A percentile compares a stretch with the other conserved stretches of the same genome.
Evolutionary conservation across 1,140 invertebrate genomes (phyloP).

Genomic region (Scaptomyza hsui): DNA sequence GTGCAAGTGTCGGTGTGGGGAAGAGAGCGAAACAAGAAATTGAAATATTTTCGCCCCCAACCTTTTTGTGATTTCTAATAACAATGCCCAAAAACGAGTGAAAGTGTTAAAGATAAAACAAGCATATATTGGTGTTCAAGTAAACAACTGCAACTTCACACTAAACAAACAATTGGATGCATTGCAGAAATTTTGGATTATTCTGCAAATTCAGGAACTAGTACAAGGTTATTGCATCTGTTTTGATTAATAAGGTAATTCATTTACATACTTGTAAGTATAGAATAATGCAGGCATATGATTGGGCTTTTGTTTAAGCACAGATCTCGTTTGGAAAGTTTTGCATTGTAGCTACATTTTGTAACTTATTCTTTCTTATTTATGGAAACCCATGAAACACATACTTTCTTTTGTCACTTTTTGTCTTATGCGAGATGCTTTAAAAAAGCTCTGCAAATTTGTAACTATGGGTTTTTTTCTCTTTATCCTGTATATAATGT

Average conservation of each 20-base stretch:
- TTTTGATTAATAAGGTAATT: constrained; percentile 39
- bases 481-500: constrained; percentile 35
- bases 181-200: constrained; percentile 47
- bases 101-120: constrained; percentile 56
- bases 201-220: background rate
- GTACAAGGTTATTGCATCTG: constrained; percentile 23
- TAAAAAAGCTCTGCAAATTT: too few relatives aligned
- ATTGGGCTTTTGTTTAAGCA: too few relatives aligned
- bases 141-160: constrained; percentile 14
- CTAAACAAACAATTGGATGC: constrained; percentile 26
- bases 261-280: background rate
- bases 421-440: too few relatives aligned
- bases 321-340: too few relatives aligned
- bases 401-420: too few relatives aligned
- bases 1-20: constrained; percentile 21
- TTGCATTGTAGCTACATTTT: too few relatives aligned
- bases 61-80: constrained; percentile 55
- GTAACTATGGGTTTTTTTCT: too few relatives aligned
- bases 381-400: too few relatives aligned
- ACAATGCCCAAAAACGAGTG: constrained; percentile 52
- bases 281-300: too few relatives aligned
- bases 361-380: too few relatives aligned
- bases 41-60: constrained; percentile 44
- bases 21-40: constrained; percentile 54
- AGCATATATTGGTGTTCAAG: constrained; percentile 32